A percentile compares a stretch with the other conserved stretches of the same genome.
These are phyloP conservation scores for Saccostrea glomerata DNA, from an alignment of 1,140 invertebrate species.

Conservation along the genomic window DNA sequence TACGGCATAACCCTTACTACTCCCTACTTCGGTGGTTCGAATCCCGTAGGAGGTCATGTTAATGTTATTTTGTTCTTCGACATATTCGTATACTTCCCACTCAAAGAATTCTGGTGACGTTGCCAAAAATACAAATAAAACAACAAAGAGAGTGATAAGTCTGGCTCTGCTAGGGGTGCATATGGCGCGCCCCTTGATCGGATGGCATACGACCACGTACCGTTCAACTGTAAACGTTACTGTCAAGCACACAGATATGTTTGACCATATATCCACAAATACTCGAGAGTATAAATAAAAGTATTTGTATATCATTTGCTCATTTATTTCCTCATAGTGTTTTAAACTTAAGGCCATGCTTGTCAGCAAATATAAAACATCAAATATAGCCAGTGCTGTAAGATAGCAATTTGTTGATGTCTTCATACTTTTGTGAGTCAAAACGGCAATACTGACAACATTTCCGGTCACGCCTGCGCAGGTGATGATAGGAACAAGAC, in stretches of 20 bases:
- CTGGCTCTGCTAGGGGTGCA: slow-evolving; percentile 82
- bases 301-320: slow-evolving; percentile 55
- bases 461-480: slow-evolving; percentile 69
- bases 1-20: slow-evolving; percentile 33
- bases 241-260: slow-evolving; percentile 86
- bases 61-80: neutral
- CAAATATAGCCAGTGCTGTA: slow-evolving; percentile 86
- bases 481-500: slow-evolving; percentile 68
- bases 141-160: slow-evolving; percentile 56
- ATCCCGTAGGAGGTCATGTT: slow-evolving; percentile 32
- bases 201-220: slow-evolving; percentile 88
- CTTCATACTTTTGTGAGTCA: slow-evolving; percentile 86
- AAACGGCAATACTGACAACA: slow-evolving; percentile 79
- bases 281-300: slow-evolving; percentile 81
- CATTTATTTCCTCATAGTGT: slow-evolving; percentile 83
- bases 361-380: slow-evolving; percentile 86
- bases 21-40: slow-evolving; percentile 40
- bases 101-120: slow-evolving; percentile 67
- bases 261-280: slow-evolving; percentile 84
- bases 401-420: slow-evolving; percentile 87
- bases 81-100: slow-evolving; percentile 52
- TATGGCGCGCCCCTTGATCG: slow-evolving; percentile 85
- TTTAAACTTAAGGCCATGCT: slow-evolving; percentile 86
- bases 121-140: slow-evolving; percentile 55
- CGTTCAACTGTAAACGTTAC: slow-evolving; percentile 89